Conservation (phyloP, 2,888 invertebrate species). For the Melipona bicolor region DNA sequence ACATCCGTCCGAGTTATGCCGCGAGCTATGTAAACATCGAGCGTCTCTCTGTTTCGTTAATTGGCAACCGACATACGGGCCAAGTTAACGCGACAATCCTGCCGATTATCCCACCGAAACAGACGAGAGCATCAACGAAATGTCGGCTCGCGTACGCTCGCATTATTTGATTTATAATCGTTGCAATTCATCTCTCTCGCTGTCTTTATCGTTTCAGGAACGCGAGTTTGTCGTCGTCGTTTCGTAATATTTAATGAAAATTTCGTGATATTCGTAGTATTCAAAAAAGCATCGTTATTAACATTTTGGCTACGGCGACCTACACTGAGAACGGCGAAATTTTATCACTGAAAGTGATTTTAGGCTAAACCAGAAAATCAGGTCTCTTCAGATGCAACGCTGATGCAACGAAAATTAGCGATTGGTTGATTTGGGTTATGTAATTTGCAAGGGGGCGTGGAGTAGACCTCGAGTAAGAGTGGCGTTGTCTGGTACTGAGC, state of each 20-base stretch:
- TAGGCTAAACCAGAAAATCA: too few species aligned
- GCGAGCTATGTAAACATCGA: constrained; percentile 5
- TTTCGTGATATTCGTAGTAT: background rate
- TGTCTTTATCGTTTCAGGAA: background rate
- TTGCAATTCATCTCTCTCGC: too few species aligned
- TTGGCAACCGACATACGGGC: background rate
- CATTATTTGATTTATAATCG: background rate
- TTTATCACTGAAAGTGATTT: too few species aligned
- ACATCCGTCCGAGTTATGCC: background rate
- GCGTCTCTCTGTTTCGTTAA: constrained; percentile 16
- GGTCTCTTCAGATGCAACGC: too few species aligned
- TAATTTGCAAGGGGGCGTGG: too few species aligned
- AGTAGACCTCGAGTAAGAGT: too few species aligned
- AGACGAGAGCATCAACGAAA: background rate
- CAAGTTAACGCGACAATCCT: constrained; percentile 15
- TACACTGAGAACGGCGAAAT: too few species aligned
- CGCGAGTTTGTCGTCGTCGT: background rate
- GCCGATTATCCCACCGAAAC: background rate
- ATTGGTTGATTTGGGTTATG: too few species aligned
- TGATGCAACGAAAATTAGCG: too few species aligned
- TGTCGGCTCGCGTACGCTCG: background rate
- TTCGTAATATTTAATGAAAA: background rate
- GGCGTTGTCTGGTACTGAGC: too few species aligned
- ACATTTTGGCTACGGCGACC: too few species aligned
- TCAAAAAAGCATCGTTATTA: too few species aligned